These are phyloP conservation scores for Acleris emargana DNA, from an alignment of 2,888 invertebrate genomes.

Conservation along the genomic window DNA sequence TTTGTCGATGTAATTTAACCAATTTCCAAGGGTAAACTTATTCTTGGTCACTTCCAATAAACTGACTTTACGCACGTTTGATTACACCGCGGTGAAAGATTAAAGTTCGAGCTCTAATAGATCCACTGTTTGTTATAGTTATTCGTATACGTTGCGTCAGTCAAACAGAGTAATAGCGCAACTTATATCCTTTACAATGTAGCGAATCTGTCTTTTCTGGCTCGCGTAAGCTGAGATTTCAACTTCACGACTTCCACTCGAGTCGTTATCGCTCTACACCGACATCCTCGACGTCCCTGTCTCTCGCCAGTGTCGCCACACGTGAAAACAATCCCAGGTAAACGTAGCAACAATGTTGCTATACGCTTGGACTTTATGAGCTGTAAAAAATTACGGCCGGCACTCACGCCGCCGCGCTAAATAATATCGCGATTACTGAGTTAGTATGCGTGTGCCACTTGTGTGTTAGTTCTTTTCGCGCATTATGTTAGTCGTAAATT, in stretches of 20 bases:
- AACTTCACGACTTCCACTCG: constrained; percentile 27
- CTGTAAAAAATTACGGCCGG: constrained; percentile 65
- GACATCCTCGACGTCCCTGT: constrained; percentile 25
- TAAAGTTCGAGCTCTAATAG: no score
- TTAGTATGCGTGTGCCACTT: constrained; percentile 14
- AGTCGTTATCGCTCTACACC: constrained; percentile 14
- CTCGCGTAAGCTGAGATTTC: constrained; percentile 32
- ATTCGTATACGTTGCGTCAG: no score
- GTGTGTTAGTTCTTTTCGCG: neutral
- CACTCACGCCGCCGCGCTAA: constrained; percentile 42
- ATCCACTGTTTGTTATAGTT: no score
- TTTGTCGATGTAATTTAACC: constrained; percentile 16
- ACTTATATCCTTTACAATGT: constrained; percentile 25
- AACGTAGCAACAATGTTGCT: constrained; percentile 53
- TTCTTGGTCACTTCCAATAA: neutral
- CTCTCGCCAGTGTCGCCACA: constrained; percentile 18
- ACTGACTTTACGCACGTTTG: no score
- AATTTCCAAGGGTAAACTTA: constrained; percentile 14
- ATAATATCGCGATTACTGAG: constrained; percentile 41
- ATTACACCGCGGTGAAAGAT: no score
- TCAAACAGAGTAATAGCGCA: neutral
- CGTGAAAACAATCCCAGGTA: constrained; percentile 18
- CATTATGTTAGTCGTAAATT: neutral
- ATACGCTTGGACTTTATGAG: constrained; percentile 57
- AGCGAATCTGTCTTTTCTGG: constrained; percentile 22